Base-by-base conservation (phyloP, 2,888 invertebrate genomes). In the Congeria kusceri region DNA sequence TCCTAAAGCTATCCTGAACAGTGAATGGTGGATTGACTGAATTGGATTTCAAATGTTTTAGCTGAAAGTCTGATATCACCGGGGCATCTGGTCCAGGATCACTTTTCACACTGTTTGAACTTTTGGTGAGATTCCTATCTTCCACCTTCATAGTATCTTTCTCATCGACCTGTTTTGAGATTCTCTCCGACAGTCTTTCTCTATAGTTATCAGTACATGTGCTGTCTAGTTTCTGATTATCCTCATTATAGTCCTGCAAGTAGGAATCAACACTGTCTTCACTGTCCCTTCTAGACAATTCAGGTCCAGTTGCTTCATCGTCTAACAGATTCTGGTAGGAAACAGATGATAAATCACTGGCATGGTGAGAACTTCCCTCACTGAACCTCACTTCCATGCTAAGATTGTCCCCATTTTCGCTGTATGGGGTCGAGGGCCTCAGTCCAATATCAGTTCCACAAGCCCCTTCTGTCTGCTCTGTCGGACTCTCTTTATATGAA, bases 371-470 rank as follows among this genome's bases (percentile, higher is more conserved):
- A 77, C 89, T 90, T 46, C 90, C 91, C 53, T 92, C 93, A 63
- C 92, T 92, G 58, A 92, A 87, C 53, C 92, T 89, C n/a, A 93
- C 93, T 78, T 93, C 93, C 86, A 93, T 88, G 70, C 92, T 92
- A 18, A 91, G 77, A 77, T 92, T 93, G 76, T 93, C 92, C 20
- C 83, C 87, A 65, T 85, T 87, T 64, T 91, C 91, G 81, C 86
- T 87, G 39, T 72, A 74, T 53, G 86, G 85, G 7, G 84, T 86
- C 27, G 81, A 68, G 9, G 85, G 80, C 47, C 84, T 65, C 13
- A 78, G 79, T 46, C 73, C 69, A 5, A 39, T 11, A 0, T 78
- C 82, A 0, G 84, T 86, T 15, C 88, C 87, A 73, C 84, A 86
- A 18, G 88, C 89, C 18, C 86, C 86, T 49, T 85, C 86, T 15